phyloP scores from a whole-genome alignment of 2,113 vertebrate genomes.

The Microcebus jonahi region DNA sequence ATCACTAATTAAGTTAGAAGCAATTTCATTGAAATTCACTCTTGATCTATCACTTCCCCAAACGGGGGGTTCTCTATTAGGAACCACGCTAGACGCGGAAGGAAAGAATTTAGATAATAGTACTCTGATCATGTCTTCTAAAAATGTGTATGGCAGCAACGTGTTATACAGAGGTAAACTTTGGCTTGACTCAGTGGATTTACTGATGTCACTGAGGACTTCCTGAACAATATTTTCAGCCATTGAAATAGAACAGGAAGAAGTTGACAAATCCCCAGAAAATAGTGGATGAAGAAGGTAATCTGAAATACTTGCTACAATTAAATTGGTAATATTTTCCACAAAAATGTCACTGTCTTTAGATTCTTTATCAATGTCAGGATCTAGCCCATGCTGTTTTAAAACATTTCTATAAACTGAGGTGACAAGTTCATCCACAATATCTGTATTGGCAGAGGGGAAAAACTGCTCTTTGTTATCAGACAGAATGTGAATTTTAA shows the following conservation, averaged over 20 bases:
- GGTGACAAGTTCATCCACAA: conserved; percentile 67
- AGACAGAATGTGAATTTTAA: background rate
- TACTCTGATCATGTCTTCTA: conserved; percentile 72
- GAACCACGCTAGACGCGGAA: background rate
- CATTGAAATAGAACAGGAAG: conserved; percentile 37
- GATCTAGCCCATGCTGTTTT: conserved; percentile 56
- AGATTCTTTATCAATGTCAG: background rate
- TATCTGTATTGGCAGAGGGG: background rate
- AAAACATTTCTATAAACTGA: conserved; percentile 69
- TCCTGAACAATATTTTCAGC: conserved; percentile 56
- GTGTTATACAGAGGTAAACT: conserved; percentile 59
- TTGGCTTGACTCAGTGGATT: conserved; percentile 18
- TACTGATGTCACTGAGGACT: conserved; percentile 43
- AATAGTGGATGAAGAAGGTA: conserved; percentile 73
- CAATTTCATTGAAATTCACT: conserved; percentile 72
- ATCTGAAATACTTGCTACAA: conserved; percentile 67
- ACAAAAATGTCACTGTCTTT: conserved; percentile 59
- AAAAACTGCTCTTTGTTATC: background rate
- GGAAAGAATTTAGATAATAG: conserved; percentile 74
- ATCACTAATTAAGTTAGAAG: conserved; percentile 72
- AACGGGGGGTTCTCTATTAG: background rate
- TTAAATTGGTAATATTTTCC: conserved; percentile 63
- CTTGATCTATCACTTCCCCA: background rate
- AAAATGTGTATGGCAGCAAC: conserved; percentile 74
- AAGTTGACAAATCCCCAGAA: conserved; percentile 57